Percentiles rank a stretch among this genome's conserved stretches.
These are phyloP conservation scores for Tethea ocularis DNA, from an alignment of 2,888 invertebrate species.

Conservation along the genomic window DNA sequence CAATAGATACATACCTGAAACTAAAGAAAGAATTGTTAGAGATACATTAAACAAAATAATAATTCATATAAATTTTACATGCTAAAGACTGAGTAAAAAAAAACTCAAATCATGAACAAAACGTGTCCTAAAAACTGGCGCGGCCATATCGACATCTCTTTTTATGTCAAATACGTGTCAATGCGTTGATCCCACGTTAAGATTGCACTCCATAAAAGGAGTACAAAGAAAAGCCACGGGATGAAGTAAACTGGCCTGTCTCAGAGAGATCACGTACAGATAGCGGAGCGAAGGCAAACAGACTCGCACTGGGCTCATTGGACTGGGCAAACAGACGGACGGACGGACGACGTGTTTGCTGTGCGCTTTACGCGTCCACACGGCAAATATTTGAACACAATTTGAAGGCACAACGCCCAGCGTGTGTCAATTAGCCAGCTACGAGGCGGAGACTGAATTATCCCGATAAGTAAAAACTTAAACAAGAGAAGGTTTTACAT, in stretches of 20 bases:
- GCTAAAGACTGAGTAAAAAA: background rate
- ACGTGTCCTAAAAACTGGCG: slow-evolving; percentile 23
- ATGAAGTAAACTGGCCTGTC: slow-evolving; percentile 43
- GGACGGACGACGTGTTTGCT: slow-evolving; percentile 57
- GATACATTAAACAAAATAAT: too few relatives aligned
- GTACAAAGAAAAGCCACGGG: slow-evolving; percentile 49
- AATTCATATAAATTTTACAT: too few relatives aligned
- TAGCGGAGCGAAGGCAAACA: slow-evolving; percentile 53
- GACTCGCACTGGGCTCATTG: slow-evolving; percentile 56
- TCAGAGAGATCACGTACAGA: slow-evolving; percentile 61
- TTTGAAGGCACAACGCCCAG: slow-evolving; percentile 75
- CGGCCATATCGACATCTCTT: slow-evolving; percentile 27
- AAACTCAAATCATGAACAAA: slow-evolving; percentile 15
- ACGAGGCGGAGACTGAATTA: slow-evolving; percentile 39
- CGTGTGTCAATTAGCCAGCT: slow-evolving; percentile 58
- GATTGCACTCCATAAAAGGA: slow-evolving; percentile 49
- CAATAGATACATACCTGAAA: slow-evolving; percentile 57
- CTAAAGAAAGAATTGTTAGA: slow-evolving; percentile 23
- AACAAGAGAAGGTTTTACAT: slow-evolving; percentile 17
- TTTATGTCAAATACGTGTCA: slow-evolving; percentile 53
- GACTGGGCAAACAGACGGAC: slow-evolving; percentile 65
- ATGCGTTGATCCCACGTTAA: slow-evolving; percentile 46
- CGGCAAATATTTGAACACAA: slow-evolving; percentile 75
- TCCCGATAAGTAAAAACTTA: slow-evolving; percentile 41
- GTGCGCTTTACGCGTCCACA: slow-evolving; percentile 62